These are phyloP conservation scores for Danio jaintianensis DNA, from an alignment of 2,797 vertebrate genomes.

Conservation along the genomic window DNA sequence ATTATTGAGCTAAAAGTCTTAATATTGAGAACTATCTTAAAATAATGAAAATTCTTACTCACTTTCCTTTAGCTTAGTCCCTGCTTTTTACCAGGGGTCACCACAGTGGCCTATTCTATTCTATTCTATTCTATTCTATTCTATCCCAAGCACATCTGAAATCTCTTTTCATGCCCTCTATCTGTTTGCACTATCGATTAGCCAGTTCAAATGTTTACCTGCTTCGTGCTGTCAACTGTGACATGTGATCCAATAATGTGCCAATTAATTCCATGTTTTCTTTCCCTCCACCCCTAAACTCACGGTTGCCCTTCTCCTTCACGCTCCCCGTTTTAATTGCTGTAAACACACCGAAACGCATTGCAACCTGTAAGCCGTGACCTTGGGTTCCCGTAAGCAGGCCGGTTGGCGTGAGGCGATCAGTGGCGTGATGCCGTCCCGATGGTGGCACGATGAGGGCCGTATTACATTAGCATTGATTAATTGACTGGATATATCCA, in stretches of 20 bases:
- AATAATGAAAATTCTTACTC: too few species aligned
- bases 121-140: background rate
- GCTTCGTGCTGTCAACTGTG: constrained; percentile 42
- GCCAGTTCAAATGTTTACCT: constrained; percentile 52
- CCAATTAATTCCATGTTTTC: constrained; percentile 58
- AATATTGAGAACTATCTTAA: too few species aligned
- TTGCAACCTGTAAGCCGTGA: constrained; percentile 40
- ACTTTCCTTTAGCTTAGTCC: too few species aligned
- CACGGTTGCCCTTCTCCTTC: constrained; percentile 30
- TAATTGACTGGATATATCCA: constrained; percentile 65
- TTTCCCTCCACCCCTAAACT: constrained; percentile 20
- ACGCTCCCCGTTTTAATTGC: constrained; percentile 38
- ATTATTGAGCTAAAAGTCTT: too few species aligned
- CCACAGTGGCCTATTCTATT: background rate
- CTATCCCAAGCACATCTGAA: background rate
- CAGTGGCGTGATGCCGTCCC: constrained; percentile 58
- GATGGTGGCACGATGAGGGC: constrained; percentile 64
- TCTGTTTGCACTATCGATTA: constrained; percentile 47
- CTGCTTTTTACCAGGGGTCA: too few species aligned
- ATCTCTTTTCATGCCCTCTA: constrained; percentile 18
- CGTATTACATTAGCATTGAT: constrained; percentile 78
- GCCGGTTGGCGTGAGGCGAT: constrained; percentile 52
- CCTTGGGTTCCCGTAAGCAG: constrained; percentile 51
- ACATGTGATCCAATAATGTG: constrained; percentile 56
- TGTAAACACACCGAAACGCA: constrained; percentile 37